Conservation (phyloP, 37 sponge, comb jelly and placozoan species). For the Axinella damicornis region DNA sequence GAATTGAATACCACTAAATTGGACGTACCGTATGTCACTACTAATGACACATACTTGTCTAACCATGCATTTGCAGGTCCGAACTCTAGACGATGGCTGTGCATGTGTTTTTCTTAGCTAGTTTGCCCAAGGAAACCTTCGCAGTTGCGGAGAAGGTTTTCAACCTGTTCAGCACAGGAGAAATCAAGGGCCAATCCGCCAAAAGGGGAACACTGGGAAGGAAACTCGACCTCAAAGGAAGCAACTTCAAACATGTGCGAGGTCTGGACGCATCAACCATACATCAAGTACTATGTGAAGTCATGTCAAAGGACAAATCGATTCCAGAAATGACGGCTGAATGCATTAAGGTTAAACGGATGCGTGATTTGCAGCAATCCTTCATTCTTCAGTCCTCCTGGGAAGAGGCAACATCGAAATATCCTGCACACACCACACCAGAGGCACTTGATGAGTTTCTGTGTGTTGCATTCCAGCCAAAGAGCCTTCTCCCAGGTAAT, state of each 20-base stretch:
- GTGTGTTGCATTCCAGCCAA: no score
- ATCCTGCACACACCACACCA: neutral
- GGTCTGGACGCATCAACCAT: neutral
- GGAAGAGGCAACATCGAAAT: slow-evolving; percentile 7
- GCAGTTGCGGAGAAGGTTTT: neutral
- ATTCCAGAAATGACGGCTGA: slow-evolving; percentile 1
- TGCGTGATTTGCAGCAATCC: neutral
- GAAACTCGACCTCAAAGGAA: slow-evolving; percentile 8
- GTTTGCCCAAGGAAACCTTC: neutral
- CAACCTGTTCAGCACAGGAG: neutral
- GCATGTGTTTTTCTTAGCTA: slow-evolving; percentile 19
- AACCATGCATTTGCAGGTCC: neutral
- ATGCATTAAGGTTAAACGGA: neutral
- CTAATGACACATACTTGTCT: no score
- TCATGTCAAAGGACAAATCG: neutral
- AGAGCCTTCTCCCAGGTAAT: no score
- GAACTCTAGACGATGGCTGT: slow-evolving; percentile 5
- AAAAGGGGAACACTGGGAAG: neutral
- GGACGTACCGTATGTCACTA: no score
- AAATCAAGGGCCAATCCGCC: neutral
- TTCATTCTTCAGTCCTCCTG: neutral
- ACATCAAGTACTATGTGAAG: neutral
- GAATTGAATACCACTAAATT: no score
- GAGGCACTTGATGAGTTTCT: slow-evolving; percentile 15
- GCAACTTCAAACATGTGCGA: neutral